phyloP scores from a whole-genome alignment of 1,140 invertebrate genomes.

The Papilio polytes region DNA sequence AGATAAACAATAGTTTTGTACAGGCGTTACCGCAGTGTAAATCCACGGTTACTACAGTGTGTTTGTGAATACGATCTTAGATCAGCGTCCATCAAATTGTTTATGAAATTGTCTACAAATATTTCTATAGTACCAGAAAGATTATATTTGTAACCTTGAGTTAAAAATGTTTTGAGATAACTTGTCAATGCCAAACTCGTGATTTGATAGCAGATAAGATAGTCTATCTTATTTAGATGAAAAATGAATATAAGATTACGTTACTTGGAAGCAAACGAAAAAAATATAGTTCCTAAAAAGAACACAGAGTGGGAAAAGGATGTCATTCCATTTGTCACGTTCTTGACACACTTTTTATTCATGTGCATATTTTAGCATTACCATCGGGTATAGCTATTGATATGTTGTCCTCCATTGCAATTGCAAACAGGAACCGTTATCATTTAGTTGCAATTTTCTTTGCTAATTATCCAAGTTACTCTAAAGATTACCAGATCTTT shows the following conservation, averaged over 20 bases:
- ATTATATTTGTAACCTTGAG: neutral
- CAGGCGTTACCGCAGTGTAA: too few relatives aligned
- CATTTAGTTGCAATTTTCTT: too few relatives aligned
- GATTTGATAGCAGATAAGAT: constrained; percentile 24
- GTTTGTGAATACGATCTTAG: too few relatives aligned
- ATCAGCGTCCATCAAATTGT: too few relatives aligned
- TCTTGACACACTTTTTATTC: neutral
- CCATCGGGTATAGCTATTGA: neutral
- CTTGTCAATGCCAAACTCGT: constrained; percentile 12
- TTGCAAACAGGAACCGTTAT: neutral
- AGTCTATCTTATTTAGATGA: neutral
- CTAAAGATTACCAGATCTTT: neutral
- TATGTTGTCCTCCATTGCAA: neutral
- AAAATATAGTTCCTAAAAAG: too few relatives aligned
- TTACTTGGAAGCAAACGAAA: too few relatives aligned
- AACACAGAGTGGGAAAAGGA: neutral
- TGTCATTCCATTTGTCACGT: neutral
- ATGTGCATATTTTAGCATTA: neutral
- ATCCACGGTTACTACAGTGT: too few relatives aligned
- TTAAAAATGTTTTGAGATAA: neutral
- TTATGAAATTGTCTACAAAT: neutral
- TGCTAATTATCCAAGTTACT: neutral
- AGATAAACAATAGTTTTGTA: too few relatives aligned
- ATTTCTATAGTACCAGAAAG: neutral
- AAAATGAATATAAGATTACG: neutral